phyloP scores from a whole-genome alignment of 2,888 invertebrate genomes.

The Lottia gigantea region DNA sequence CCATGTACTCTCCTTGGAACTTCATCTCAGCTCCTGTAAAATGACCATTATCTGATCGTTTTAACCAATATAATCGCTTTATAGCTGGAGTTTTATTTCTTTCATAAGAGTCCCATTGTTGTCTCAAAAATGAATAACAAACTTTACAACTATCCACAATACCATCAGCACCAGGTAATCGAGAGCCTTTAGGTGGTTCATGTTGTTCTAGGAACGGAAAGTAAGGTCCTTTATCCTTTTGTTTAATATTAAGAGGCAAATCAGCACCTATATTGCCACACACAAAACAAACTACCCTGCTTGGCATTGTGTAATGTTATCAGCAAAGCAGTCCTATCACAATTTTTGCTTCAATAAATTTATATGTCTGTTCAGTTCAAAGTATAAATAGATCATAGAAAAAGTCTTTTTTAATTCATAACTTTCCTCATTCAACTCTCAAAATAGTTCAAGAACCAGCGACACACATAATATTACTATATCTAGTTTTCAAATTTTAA shows the following conservation, averaged over 20 bases:
- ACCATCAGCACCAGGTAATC: conserved; percentile 65
- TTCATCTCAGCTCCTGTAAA: conserved; percentile 79
- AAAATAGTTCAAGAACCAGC: too few relatives aligned
- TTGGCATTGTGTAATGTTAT: conserved; percentile 40
- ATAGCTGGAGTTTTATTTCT: conserved; percentile 84
- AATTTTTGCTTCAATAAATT: background rate
- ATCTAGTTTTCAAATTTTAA: background rate
- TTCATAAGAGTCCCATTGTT: conserved; percentile 94
- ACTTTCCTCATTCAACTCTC: too few relatives aligned
- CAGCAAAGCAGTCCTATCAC: background rate
- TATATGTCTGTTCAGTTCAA: too few relatives aligned
- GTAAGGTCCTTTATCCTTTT: conserved; percentile 73
- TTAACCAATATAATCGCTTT: conserved; percentile 91
- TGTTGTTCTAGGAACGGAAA: conserved; percentile 93
- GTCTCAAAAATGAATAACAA: conserved; percentile 85
- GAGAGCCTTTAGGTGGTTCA: conserved; percentile 82
- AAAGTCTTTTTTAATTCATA: too few relatives aligned
- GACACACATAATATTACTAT: too few relatives aligned
- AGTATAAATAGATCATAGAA: too few relatives aligned
- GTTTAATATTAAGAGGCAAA: conserved; percentile 43
- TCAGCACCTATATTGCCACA: conserved; percentile 64
- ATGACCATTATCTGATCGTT: conserved; percentile 88
- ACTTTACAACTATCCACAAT: conserved; percentile 82
- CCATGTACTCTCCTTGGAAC: conserved; percentile 91
- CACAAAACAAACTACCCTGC: conserved; percentile 63